Conservation (phyloP, 1,140 invertebrate genomes). For the Caenorhabditis tropicalis region DNA sequence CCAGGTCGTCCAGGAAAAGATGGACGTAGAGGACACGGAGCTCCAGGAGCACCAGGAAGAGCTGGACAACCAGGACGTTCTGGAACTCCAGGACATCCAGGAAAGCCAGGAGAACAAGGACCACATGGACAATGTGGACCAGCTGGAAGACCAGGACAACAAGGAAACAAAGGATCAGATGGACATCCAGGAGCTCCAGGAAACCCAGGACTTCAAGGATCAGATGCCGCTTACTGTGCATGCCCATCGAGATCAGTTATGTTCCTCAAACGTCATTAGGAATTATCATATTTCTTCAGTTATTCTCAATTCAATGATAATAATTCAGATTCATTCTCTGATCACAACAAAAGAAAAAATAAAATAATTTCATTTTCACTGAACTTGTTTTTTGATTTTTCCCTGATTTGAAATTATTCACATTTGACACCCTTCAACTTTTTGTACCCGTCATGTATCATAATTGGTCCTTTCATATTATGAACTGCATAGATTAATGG, state of each 20-base stretch:
- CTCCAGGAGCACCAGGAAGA: slow-evolving; percentile 45
- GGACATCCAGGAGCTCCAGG: slow-evolving; percentile 35
- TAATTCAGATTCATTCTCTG: not conserved
- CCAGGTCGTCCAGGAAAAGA: slow-evolving; percentile 46
- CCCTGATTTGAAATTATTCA: not conserved
- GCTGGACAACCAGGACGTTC: slow-evolving; percentile 45
- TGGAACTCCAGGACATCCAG: slow-evolving; percentile 47
- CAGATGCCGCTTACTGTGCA: slow-evolving; percentile 10
- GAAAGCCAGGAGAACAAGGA: slow-evolving; percentile 27
- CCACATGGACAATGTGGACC: slow-evolving; percentile 13
- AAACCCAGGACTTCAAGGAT: slow-evolving; percentile 16
- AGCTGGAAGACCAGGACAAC: slow-evolving; percentile 32
- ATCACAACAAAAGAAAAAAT: not conserved
- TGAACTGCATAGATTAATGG: slow-evolving; percentile 22
- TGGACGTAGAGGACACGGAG: slow-evolving; percentile 42
- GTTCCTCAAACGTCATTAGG: slow-evolving; percentile 29
- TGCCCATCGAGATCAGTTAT: slow-evolving; percentile 14
- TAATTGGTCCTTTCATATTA: slow-evolving; percentile 27
- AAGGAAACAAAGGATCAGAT: slow-evolving; percentile 25
- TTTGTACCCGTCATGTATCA: slow-evolving; percentile 17
- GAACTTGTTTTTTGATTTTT: not conserved
- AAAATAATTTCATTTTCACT: slow-evolving; percentile 4
- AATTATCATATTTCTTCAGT: not conserved
- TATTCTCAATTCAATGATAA: slow-evolving; percentile 19
- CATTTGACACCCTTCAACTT: slow-evolving; percentile 11